phyloP scores from a whole-genome alignment of 1,140 invertebrate genomes.

The Panulirus ornatus region DNA sequence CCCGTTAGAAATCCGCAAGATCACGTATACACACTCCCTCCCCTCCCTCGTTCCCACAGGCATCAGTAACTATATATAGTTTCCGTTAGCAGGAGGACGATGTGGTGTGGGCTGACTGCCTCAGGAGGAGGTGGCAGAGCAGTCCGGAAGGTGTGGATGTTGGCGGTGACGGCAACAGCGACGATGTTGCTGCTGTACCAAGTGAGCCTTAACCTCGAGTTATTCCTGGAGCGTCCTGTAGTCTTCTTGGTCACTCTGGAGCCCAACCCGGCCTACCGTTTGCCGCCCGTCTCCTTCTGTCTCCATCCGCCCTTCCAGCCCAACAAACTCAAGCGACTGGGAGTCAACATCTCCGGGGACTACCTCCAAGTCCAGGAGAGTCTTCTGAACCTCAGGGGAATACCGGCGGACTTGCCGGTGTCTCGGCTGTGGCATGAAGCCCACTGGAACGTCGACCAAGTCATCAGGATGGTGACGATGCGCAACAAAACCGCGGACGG shows the following conservation, averaged over 20 bases:
- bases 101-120: too few species aligned
- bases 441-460: conserved; percentile 25
- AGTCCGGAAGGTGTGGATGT: background rate
- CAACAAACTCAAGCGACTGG: background rate
- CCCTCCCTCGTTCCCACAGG: too few species aligned
- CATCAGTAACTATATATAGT: too few species aligned
- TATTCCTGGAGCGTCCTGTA: background rate
- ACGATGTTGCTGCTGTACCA: conserved; percentile 3
- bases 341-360: background rate
- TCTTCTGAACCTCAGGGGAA: background rate
- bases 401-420: background rate
- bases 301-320: conserved; percentile 24
- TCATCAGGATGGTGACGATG: background rate
- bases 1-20: too few species aligned
- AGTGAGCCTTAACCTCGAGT: background rate
- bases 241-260: background rate
- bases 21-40: too few species aligned
- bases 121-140: too few species aligned
- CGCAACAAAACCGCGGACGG: background rate
- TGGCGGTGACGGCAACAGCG: background rate
- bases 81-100: too few species aligned
- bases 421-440: background rate
- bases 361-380: background rate
- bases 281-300: conserved; percentile 1
- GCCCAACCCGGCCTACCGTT: background rate